phyloP scores from a whole-genome alignment of 2,113 vertebrate genomes.

The Macquaria australasica region DNA sequence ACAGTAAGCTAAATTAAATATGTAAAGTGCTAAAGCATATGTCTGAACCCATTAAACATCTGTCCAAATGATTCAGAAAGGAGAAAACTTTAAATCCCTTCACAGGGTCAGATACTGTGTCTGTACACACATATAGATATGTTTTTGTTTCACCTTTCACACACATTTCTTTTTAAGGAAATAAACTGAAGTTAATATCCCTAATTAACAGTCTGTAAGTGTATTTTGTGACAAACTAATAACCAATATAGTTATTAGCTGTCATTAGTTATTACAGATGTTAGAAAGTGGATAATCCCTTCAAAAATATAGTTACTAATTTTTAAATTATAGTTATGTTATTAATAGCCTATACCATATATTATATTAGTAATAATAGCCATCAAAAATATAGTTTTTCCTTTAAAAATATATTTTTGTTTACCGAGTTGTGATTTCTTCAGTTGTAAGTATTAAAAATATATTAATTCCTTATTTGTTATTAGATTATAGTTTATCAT shows the following conservation, averaged over 20 bases:
- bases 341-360: background rate
- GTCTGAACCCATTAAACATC: background rate
- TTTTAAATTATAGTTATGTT: background rate
- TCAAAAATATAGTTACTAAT: background rate
- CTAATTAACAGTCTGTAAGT: background rate
- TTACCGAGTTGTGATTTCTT: no score
- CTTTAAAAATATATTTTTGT: no score
- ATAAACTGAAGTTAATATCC: constrained; percentile 6
- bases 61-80: background rate
- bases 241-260: no score
- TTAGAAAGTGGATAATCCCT: background rate
- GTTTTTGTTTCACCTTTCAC: background rate
- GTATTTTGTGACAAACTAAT: background rate
- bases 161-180: background rate
- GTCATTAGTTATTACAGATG: background rate
- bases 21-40: background rate
- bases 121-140: background rate
- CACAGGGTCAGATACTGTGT: background rate
- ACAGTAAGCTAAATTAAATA: background rate
- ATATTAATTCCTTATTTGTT: no score
- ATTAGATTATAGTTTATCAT: no score
- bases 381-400: no score
- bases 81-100: background rate
- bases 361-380: background rate
- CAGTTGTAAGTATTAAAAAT: no score